phyloP scores from a whole-genome alignment of 2,113 vertebrate genomes.

The Tetrax tetrax region DNA sequence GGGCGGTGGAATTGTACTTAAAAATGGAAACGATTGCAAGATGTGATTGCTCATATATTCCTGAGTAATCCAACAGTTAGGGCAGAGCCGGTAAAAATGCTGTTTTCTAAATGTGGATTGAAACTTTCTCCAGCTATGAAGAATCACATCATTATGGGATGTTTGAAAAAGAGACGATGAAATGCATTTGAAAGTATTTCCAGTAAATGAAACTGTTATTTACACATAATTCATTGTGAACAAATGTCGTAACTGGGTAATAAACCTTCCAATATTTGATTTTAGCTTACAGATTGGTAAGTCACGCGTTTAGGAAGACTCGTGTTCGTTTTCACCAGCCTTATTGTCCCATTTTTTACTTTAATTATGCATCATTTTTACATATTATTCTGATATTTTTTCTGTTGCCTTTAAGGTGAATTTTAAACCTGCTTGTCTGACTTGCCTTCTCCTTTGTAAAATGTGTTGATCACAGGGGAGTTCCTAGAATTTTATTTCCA shows the following conservation, averaged over 20 bases:
- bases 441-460: not conserved
- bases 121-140: not conserved
- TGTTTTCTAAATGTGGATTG: not conserved
- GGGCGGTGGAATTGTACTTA: not conserved
- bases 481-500: not conserved
- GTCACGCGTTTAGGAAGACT: accelerated
- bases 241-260: not conserved
- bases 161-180: not conserved
- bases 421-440: not conserved
- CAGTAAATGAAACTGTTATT: not conserved
- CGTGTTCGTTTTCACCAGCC: not conserved
- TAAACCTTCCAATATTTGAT: not conserved
- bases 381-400: not conserved
- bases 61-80: not conserved
- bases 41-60: not conserved
- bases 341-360: not conserved
- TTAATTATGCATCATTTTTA: not conserved
- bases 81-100: not conserved
- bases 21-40: not conserved
- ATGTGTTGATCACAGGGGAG: not conserved
- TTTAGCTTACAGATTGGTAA: not conserved
- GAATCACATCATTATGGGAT: not conserved
- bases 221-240: not conserved
- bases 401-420: not conserved
- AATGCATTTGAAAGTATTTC: not conserved